phyloP scores from a whole-genome alignment of 37 sponge, comb jelly and placozoan species.

The Halisarca cf. caerulea region DNA sequence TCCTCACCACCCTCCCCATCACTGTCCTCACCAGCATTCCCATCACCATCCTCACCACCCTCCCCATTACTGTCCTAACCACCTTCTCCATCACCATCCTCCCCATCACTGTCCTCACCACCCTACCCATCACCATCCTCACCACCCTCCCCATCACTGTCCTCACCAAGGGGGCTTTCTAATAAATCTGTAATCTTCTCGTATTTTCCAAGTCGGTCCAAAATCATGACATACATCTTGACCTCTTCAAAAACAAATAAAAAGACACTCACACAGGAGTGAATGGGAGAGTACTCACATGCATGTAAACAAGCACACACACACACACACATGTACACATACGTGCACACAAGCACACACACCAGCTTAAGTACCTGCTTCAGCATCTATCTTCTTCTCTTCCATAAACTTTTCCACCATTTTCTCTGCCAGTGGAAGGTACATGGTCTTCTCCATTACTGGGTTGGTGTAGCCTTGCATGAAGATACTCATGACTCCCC shows the following conservation, averaged over 20 bases:
- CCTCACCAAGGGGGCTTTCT: slow-evolving; percentile 50
- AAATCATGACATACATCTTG: slow-evolving; percentile 62
- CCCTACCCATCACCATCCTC: too few relatives aligned
- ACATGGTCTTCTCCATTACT: slow-evolving; percentile 45
- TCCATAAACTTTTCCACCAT: slow-evolving; percentile 76
- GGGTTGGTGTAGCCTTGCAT: slow-evolving; percentile 72
- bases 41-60: too few relatives aligned
- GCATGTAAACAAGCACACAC: too few relatives aligned
- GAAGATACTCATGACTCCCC: slow-evolving; percentile 95
- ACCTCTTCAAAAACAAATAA: slow-evolving; percentile 39
- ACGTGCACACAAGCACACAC: background rate
- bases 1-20: too few relatives aligned
- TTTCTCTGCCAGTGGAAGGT: slow-evolving; percentile 83
- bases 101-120: too few relatives aligned
- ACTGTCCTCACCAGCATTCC: too few relatives aligned
- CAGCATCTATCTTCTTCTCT: slow-evolving; percentile 71
- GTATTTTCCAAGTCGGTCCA: slow-evolving; percentile 52
- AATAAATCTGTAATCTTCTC: slow-evolving; percentile 57
- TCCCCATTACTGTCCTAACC: too few relatives aligned
- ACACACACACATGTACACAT: background rate
- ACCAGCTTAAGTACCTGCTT: slow-evolving; percentile 50
- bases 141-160: background rate
- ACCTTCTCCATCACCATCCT: too few relatives aligned
- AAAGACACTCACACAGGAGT: background rate
- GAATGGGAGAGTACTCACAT: too few relatives aligned